Percentiles rank a stretch among this genome's conserved stretches.
These are phyloP conservation scores for Chascanopsetta lugubris DNA, from an alignment of 2,113 vertebrate genomes.

Conservation along the genomic window DNA sequence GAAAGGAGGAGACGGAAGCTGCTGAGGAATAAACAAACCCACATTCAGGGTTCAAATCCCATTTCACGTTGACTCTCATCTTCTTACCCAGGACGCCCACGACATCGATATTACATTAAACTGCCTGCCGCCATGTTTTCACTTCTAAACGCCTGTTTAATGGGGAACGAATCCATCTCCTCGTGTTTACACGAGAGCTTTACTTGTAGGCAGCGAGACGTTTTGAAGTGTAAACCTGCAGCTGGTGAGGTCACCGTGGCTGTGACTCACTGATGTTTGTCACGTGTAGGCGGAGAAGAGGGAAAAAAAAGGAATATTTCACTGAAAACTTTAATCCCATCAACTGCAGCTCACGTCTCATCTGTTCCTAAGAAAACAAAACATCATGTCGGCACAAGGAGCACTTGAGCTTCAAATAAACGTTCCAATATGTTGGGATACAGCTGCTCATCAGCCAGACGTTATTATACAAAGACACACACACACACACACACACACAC, in stretches of 20 bases:
- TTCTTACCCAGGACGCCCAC: conserved; percentile 39
- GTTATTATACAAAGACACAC: neutral
- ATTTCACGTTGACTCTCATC: conserved; percentile 31
- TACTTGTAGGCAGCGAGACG: conserved; percentile 11
- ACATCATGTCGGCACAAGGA: neutral
- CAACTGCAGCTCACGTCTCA: conserved; percentile 7
- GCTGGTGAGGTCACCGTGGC: neutral
- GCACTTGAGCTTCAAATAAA: conserved; percentile 36
- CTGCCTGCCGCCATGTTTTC: conserved; percentile 30
- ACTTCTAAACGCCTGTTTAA: conserved; percentile 30
- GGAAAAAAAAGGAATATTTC: conserved; percentile 12
- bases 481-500: conserved; percentile 9
- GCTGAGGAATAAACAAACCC: neutral
- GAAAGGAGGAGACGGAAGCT: conserved; percentile 3
- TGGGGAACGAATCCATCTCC: conserved; percentile 9
- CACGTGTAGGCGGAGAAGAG: too few relatives aligned
- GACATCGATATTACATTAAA: conserved; percentile 53
- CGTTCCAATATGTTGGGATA: conserved; percentile 38
- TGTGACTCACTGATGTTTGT: conserved; percentile 1
- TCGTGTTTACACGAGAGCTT: neutral
- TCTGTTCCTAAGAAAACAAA: conserved; percentile 16
- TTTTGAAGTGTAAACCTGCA: conserved; percentile 6
- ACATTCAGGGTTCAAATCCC: neutral
- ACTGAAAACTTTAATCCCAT: conserved; percentile 19
- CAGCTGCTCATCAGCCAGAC: conserved; percentile 19